Base-by-base conservation (phyloP, 2,797 vertebrate species). In the Syndactyla subalaris region DNA sequence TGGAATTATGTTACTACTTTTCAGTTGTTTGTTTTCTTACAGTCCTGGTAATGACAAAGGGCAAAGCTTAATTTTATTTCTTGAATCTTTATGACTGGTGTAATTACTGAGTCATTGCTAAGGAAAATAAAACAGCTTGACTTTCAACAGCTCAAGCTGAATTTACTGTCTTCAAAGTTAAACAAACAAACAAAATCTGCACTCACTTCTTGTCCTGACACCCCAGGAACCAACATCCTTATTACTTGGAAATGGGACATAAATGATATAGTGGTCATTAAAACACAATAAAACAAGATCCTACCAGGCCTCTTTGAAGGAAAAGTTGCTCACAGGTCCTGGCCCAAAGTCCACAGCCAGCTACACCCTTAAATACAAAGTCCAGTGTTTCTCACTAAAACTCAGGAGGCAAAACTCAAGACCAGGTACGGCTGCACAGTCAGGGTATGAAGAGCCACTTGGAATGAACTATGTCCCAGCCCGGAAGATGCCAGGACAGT, bases 161-260 rank as follows among this genome's bases (percentile, higher is more conserved):
- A 68, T 92, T 89, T 84, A 87, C 38, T 70, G 45, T 49, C 67
- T 78, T 24, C 16, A 54, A 81, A 93, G 59, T 61, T 84, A 94
- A 96, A 72, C 22, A 94, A 91, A 92, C 88, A 94, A 95, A 93
- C 71, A 92, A 84, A 91, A 93, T 75, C 49, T 88, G 76, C 54
- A 38, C 79, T 82, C 2, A 1, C 30, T 70, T 75, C 66, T 93
- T 5, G 1, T 91, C 49, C 72, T 7, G 34, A 59, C 84, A 70
- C 41, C 55, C 32, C 39, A 61, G 81, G 57, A 93, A 48, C 62
- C 45, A 59, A 87, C 77, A 84, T 84, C 58, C 80, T 95, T 87
- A 87, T 92, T 82, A 48, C 90, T 36, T 89, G n/a, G 24, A 59
- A 59, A 52, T 41, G 79, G 85, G 20, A 20, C 26, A 27, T 66